A percentile compares a stretch with the other conserved stretches of the same genome.
Evolutionary conservation across 1,140 invertebrate species (phyloP).

Genomic region (Drosophila suzukii): DNA sequence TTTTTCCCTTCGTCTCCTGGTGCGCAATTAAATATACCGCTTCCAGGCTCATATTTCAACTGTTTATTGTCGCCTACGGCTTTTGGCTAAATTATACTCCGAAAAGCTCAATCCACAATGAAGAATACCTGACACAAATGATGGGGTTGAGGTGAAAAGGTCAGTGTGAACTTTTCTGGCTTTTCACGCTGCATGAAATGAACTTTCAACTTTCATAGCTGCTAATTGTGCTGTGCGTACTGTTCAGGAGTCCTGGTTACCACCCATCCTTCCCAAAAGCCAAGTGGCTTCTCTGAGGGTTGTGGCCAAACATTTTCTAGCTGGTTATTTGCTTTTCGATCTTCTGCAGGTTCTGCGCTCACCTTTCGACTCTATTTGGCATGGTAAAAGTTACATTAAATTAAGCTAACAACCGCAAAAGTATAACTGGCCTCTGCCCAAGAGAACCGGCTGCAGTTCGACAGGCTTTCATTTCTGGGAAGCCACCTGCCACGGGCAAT

Average conservation of each 20-base stretch:
- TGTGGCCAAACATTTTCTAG: conserved; percentile 1
- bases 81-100: conserved; percentile 3
- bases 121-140: not conserved
- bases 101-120: not conserved
- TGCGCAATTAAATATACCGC: conserved; percentile 15
- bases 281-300: not conserved
- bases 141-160: not conserved
- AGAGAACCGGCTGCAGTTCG: conserved; percentile 1
- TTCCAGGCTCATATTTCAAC: not conserved
- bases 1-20: not conserved
- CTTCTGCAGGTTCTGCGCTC: not conserved
- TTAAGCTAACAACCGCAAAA: conserved; percentile 28
- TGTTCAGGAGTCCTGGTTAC: not conserved
- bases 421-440: not conserved
- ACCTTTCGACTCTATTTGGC: conserved; percentile 5
- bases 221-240: not conserved
- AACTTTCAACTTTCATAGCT: conserved; percentile 5
- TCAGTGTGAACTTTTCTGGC: not conserved
- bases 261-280: not conserved
- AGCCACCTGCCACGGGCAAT: conserved; percentile 8
- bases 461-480: not conserved
- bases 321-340: conserved; percentile 14
- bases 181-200: not conserved
- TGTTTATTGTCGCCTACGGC: conserved; percentile 10
- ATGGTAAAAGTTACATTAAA: conserved; percentile 15